Percentiles rank a stretch among this genome's conserved stretches.
Evolutionary conservation across 2,888 invertebrate genomes (phyloP).

Genomic region (Antheraea yamamai): DNA sequence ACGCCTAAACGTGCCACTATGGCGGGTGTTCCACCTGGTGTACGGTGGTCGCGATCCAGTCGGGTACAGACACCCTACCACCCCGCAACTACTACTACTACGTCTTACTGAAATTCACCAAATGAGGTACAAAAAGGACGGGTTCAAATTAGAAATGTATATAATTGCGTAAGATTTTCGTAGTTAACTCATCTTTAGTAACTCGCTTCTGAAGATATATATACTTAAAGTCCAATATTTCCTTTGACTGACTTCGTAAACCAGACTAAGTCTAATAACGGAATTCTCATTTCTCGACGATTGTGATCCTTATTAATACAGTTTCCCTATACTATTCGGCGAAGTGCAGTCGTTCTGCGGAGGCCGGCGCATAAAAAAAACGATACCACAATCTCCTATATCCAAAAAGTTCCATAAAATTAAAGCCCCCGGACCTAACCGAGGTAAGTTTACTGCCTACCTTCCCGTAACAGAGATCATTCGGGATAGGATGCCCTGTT

Average conservation of each 20-base stretch:
- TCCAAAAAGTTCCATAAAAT: conserved; percentile 7
- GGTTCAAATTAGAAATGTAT: no score
- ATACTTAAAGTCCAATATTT: background rate
- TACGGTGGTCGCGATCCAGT: no score
- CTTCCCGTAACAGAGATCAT: background rate
- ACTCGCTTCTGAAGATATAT: background rate
- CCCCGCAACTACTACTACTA: no score
- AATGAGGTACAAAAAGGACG: no score
- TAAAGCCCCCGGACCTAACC: background rate
- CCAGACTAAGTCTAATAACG: background rate
- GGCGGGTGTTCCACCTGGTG: no score
- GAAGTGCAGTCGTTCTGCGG: background rate
- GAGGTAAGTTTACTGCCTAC: conserved; percentile 3
- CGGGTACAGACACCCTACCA: no score
- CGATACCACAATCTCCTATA: conserved; percentile 8
- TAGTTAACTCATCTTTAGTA: background rate
- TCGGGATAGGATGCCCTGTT: conserved; percentile 3
- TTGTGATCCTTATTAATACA: background rate
- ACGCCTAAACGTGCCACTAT: no score
- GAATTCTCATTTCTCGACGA: background rate
- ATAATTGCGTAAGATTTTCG: no score
- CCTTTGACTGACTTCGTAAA: background rate
- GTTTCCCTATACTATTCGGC: background rate
- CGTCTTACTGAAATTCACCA: no score
- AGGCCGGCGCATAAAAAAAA: background rate